phyloP scores from a whole-genome alignment of 2,113 vertebrate species.

The Nymphicus hollandicus region DNA sequence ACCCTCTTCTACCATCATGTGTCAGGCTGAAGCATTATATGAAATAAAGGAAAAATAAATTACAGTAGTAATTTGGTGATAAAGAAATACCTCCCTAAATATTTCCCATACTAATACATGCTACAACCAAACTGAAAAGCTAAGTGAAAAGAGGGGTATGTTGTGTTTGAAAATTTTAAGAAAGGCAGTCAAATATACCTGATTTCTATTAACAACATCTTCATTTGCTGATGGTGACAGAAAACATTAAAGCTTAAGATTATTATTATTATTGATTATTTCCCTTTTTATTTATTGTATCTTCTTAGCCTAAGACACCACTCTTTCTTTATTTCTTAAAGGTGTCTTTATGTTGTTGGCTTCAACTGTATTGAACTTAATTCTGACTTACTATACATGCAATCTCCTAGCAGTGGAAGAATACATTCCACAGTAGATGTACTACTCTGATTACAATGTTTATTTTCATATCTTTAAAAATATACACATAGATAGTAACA shows the following conservation, averaged over 20 bases:
- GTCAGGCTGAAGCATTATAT: not conserved
- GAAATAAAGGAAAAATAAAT: not conserved
- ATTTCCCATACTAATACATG: not conserved
- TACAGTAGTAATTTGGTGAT: not conserved
- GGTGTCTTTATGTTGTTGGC: not conserved
- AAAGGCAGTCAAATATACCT: not conserved
- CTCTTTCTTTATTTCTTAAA: not conserved
- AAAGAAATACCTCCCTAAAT: not conserved
- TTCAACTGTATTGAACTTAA: not conserved
- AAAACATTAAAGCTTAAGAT: not conserved
- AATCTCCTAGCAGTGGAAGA: not conserved
- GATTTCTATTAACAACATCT: not conserved
- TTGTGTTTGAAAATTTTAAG: not conserved
- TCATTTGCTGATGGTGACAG: not conserved
- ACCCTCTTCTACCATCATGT: conserved; percentile 4
- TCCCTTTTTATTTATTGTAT: not conserved
- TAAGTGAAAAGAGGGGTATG: not conserved
- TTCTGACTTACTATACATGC: not conserved
- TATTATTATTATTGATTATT: not conserved
- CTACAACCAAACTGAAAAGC: not conserved
- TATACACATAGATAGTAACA: not conserved
- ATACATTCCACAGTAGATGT: not conserved
- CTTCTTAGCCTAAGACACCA: not conserved
- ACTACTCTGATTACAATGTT: not conserved
- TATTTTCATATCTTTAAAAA: not conserved